These are phyloP conservation scores for Entomyzon cyanotis DNA, from an alignment of 2,113 vertebrate species.

Conservation along the genomic window DNA sequence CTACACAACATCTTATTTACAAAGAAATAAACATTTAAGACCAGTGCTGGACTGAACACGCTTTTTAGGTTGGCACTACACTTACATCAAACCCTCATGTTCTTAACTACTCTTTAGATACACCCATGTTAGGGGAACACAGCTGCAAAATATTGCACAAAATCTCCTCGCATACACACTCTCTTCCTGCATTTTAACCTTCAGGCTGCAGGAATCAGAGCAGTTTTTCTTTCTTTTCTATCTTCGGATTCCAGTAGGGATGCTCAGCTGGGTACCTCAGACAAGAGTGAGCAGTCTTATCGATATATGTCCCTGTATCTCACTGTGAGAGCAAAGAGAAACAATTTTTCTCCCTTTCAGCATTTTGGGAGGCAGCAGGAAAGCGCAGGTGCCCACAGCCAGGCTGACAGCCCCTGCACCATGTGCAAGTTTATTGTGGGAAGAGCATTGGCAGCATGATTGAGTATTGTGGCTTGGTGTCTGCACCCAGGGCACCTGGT, in stretches of 20 bases:
- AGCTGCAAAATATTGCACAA: background rate
- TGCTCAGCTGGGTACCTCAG: background rate
- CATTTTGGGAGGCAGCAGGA: background rate
- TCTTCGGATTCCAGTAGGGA: background rate
- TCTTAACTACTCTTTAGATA: background rate
- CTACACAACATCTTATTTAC: background rate
- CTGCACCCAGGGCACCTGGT: background rate
- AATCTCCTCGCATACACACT: rapidly evolving
- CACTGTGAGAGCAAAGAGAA: background rate
- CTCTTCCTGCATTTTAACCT: background rate
- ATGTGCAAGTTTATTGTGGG: background rate
- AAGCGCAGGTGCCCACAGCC: background rate
- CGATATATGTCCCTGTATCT: rapidly evolving
- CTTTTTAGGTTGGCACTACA: background rate
- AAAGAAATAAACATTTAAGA: background rate
- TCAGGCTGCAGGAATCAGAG: background rate
- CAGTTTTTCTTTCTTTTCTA: background rate
- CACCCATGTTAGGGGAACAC: background rate
- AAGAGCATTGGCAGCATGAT: rapidly evolving
- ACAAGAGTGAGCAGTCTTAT: background rate
- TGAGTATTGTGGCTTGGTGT: rapidly evolving
- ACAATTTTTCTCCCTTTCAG: background rate
- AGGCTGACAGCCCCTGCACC: background rate
- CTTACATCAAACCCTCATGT: background rate
- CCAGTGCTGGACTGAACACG: background rate